phyloP scores from a whole-genome alignment of 2,888 invertebrate genomes.

The Strigamia maritima region DNA sequence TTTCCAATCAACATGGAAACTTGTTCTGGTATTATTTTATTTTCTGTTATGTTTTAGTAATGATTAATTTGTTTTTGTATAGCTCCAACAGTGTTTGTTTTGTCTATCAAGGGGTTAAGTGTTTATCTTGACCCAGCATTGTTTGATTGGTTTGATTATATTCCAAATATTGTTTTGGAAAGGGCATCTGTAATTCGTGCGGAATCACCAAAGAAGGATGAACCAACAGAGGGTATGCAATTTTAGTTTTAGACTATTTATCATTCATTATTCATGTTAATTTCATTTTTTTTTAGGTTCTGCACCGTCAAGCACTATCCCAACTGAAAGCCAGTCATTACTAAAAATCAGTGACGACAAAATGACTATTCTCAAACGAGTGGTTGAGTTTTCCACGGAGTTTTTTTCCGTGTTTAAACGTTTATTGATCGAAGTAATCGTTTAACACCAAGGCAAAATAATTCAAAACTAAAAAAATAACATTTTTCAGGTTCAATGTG shows the following conservation, averaged over 20 bases:
- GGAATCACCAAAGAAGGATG: background rate
- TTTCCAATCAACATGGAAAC: slow-evolving; percentile 25
- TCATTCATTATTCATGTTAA: too few species aligned
- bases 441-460: too few species aligned
- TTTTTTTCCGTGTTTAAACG: background rate
- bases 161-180: background rate
- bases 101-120: background rate
- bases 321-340: background rate
- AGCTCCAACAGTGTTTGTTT: slow-evolving; percentile 36
- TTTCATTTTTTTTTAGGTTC: too few species aligned
- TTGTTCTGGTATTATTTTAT: background rate
- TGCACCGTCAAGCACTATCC: background rate
- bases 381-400: background rate
- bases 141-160: slow-evolving; percentile 26
- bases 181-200: background rate
- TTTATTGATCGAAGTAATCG: background rate
- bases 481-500: slow-evolving; percentile 19
- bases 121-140: slow-evolving; percentile 35
- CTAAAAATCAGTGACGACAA: background rate
- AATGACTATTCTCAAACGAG: background rate
- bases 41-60: background rate
- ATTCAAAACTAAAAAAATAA: too few species aligned
- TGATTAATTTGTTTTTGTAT: background rate
- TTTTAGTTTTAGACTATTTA: too few species aligned
- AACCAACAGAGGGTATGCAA: background rate